These are phyloP conservation scores for Candoia aspera DNA, from an alignment of 2,113 vertebrate species.

Conservation along the genomic window DNA sequence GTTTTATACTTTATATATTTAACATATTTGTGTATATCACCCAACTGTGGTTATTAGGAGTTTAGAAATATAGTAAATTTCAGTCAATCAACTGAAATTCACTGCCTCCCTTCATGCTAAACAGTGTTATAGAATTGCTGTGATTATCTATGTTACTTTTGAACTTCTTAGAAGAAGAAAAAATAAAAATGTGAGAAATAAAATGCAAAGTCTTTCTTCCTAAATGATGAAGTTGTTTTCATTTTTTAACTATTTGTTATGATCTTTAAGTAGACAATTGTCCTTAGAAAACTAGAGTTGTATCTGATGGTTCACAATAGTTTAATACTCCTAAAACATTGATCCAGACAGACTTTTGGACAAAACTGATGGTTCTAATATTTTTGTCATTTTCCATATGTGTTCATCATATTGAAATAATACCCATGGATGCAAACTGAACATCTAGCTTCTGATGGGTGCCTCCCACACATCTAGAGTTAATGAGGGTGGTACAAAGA, in stretches of 20 bases:
- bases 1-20: not conserved
- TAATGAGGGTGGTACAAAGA: not conserved
- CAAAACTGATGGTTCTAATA: not conserved
- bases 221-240: not conserved
- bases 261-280: not conserved
- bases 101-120: not conserved
- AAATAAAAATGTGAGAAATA: not conserved
- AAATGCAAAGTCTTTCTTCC: not conserved
- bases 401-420: not conserved
- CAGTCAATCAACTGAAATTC: not conserved
- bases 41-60: not conserved
- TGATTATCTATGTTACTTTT: not conserved
- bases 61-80: not conserved
- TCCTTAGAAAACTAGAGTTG: not conserved
- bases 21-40: not conserved
- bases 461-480: not conserved
- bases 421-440: not conserved
- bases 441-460: not conserved
- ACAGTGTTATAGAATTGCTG: not conserved
- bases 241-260: not conserved
- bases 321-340: not conserved
- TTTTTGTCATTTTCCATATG: not conserved
- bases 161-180: not conserved
- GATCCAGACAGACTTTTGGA: not conserved
- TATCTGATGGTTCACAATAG: not conserved